phyloP scores from a whole-genome alignment of 1,140 invertebrate genomes.

The Conus betulinus region DNA sequence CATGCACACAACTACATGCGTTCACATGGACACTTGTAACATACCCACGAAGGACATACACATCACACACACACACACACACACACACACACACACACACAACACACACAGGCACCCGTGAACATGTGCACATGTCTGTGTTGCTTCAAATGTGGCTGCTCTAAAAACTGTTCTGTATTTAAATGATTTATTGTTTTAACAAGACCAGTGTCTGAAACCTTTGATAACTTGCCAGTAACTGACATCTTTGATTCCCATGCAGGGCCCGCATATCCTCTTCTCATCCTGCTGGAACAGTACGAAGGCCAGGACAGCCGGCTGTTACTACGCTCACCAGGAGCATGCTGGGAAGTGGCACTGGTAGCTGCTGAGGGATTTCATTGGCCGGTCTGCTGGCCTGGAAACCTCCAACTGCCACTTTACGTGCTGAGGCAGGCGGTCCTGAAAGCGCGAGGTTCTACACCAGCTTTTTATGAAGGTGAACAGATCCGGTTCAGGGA shows the following conservation, averaged over 20 bases:
- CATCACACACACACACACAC: no score
- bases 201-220: no score
- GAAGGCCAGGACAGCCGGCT: conserved; percentile 64
- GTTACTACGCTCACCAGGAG: conserved; percentile 70
- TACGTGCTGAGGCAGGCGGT: conserved; percentile 65
- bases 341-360: conserved; percentile 63
- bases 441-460: conserved; percentile 72
- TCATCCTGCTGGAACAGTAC: conserved; percentile 71
- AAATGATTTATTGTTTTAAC: no score
- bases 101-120: no score
- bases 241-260: not conserved
- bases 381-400: conserved; percentile 69
- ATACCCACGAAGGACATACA: no score
- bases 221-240: no score
- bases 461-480: conserved; percentile 71
- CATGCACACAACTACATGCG: no score
- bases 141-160: no score
- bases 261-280: conserved; percentile 69
- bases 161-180: no score
- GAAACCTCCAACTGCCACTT: conserved; percentile 63
- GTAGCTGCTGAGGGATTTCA: conserved; percentile 65
- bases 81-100: no score
- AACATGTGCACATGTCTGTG: no score
- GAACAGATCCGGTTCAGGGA: not conserved
- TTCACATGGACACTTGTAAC: no score